Percentiles rank a stretch among this genome's conserved stretches.
Evolutionary conservation across 1,140 invertebrate species (phyloP).

Genomic region (Drosophila asahinai): DNA sequence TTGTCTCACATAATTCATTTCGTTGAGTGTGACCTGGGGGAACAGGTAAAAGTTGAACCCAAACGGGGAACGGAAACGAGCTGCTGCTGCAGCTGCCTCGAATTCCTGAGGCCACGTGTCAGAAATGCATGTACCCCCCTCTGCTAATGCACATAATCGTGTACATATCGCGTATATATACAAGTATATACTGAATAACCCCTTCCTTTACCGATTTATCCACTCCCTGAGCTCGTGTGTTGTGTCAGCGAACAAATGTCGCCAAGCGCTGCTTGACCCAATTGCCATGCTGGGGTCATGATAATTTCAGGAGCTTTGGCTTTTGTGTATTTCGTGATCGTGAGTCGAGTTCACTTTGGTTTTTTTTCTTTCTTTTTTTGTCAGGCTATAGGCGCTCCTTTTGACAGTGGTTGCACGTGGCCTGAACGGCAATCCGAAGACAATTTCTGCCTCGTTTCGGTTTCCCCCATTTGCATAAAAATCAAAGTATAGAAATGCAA

Average conservation of each 20-base stretch:
- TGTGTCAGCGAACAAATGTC: slow-evolving; percentile 78
- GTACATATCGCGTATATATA: not conserved
- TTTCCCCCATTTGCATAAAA: slow-evolving; percentile 73
- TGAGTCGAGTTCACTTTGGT: slow-evolving; percentile 48
- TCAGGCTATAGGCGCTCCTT: slow-evolving; percentile 49
- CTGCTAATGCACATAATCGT: not conserved
- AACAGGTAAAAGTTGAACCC: slow-evolving; percentile 41
- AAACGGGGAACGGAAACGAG: slow-evolving; percentile 19
- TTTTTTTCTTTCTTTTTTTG: slow-evolving; percentile 2
- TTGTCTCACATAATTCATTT: not conserved
- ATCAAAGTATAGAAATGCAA: slow-evolving; percentile 69
- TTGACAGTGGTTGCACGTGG: slow-evolving; percentile 39
- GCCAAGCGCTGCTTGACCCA: slow-evolving; percentile 69
- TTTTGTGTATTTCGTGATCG: slow-evolving; percentile 79
- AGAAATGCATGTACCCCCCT: slow-evolving; percentile 41
- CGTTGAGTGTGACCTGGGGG: slow-evolving; percentile 27
- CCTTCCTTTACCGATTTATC: slow-evolving; percentile 10
- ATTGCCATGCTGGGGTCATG: slow-evolving; percentile 79
- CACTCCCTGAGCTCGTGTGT: slow-evolving; percentile 58
- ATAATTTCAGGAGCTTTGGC: slow-evolving; percentile 79
- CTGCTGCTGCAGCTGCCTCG: slow-evolving; percentile 47
- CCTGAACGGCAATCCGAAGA: slow-evolving; percentile 48
- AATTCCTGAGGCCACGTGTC: slow-evolving; percentile 67
- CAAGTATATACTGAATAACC: slow-evolving; percentile 8
- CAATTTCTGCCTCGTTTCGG: slow-evolving; percentile 67